Evolutionary conservation across 2,797 vertebrate species (phyloP).

Genomic region (Crenichthys baileyi): DNA sequence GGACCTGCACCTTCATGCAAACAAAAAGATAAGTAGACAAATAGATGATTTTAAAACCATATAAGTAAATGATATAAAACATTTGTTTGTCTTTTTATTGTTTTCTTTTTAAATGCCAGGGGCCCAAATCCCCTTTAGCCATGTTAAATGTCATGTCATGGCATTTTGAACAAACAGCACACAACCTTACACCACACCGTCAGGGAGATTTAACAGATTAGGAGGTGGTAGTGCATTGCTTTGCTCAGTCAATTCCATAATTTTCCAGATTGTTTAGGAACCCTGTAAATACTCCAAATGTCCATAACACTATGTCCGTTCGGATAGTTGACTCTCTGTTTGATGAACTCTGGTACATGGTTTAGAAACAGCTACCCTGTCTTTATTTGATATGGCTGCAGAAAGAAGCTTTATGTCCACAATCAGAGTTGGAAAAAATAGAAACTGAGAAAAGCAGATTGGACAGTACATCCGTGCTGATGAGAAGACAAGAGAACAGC

Average conservation of each 20-base stretch:
- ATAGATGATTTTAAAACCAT: not conserved
- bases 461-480: slow-evolving; percentile 42
- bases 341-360: not conserved
- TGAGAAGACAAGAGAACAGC: slow-evolving; percentile 41
- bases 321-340: not conserved
- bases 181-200: not conserved
- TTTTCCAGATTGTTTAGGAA: not conserved
- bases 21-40: not conserved
- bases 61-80: not conserved
- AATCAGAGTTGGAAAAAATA: slow-evolving; percentile 23
- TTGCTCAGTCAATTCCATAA: not conserved
- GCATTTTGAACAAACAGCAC: not conserved
- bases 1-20: not conserved
- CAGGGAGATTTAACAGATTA: not conserved
- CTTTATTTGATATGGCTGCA: not conserved
- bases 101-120: not conserved
- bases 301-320: not conserved
- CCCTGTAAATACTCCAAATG: not conserved
- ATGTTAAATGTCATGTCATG: not conserved
- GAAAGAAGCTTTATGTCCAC: not conserved
- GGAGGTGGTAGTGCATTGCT: not conserved
- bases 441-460: slow-evolving; percentile 41
- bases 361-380: not conserved
- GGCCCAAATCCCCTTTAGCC: not conserved
- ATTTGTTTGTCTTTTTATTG: not conserved